Conservation (phyloP, 2,113 vertebrate genomes). For the Solenodon paradoxus region DNA sequence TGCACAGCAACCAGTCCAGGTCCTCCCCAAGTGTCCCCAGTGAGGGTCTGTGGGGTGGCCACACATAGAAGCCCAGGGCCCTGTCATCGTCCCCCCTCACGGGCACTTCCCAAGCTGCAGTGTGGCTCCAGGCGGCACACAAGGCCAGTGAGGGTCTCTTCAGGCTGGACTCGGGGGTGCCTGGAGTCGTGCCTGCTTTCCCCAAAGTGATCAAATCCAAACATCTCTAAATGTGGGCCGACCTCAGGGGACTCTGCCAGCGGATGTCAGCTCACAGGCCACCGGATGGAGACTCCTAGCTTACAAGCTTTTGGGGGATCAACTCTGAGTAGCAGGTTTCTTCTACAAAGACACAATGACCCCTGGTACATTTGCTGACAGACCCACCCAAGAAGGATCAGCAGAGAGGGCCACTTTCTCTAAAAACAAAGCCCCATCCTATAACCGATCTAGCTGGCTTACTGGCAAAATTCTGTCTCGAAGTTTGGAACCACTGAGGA, state of each 20-base stretch:
- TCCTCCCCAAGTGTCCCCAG: not conserved
- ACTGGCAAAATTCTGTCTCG: not conserved
- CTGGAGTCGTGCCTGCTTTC: not conserved
- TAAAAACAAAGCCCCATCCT: fast-evolving
- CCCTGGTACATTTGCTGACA: too few species aligned
- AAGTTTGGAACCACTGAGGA: not conserved
- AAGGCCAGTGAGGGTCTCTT: not conserved
- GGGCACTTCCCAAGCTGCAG: not conserved
- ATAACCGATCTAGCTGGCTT: not conserved
- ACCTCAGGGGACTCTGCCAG: not conserved
- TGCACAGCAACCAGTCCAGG: too few species aligned
- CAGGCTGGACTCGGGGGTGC: too few species aligned
- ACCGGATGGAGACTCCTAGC: not conserved
- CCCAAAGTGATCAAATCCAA: not conserved
- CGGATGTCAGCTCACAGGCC: not conserved
- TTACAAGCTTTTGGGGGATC: not conserved
- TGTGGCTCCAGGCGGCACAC: too few species aligned
- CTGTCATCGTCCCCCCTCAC: too few species aligned
- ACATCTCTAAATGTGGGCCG: not conserved
- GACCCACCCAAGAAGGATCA: fast-evolving
- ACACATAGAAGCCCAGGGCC: too few species aligned
- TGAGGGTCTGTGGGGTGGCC: not conserved
- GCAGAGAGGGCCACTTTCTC: fast-evolving
- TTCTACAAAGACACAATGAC: fast-evolving
- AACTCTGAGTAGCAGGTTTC: not conserved